Percentiles rank a stretch among this genome's conserved stretches.
These are phyloP conservation scores for Scomberomorus guttatus DNA, from an alignment of 2,797 vertebrate species.

Conservation along the genomic window DNA sequence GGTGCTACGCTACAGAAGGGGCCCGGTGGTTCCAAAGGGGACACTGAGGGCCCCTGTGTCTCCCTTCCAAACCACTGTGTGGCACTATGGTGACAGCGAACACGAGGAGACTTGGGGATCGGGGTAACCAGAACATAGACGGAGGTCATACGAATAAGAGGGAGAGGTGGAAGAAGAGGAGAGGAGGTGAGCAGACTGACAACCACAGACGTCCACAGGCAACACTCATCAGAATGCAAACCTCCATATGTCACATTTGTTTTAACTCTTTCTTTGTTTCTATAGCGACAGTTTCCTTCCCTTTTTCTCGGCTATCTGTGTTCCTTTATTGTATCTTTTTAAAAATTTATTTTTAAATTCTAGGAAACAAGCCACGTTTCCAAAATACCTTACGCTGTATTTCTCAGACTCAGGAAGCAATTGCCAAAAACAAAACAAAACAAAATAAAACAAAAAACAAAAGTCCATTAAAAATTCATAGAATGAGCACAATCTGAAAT, in stretches of 20 bases:
- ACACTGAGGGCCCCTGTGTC: constrained; percentile 86
- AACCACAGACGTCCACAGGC: constrained; percentile 82
- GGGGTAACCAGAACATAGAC: constrained; percentile 61
- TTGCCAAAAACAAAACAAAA: neutral
- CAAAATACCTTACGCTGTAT: neutral
- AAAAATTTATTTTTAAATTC: neutral
- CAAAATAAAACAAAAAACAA: no score
- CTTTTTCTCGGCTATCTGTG: neutral
- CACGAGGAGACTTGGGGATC: constrained; percentile 47
- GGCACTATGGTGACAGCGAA: constrained; percentile 67
- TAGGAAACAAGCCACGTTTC: constrained; percentile 3
- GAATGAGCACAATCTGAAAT: constrained; percentile 7
- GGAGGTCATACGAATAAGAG: constrained; percentile 70
- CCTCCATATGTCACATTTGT: constrained; percentile 63
- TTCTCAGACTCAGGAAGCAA: constrained; percentile 4
- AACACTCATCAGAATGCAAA: constrained; percentile 82
- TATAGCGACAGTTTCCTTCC: neutral
- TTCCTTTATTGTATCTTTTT: constrained; percentile 9
- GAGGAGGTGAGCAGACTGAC: constrained; percentile 77
- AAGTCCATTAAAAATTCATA: neutral
- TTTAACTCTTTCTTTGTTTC: constrained; percentile 24
- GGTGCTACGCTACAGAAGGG: constrained; percentile 53
- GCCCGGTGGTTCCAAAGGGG: constrained; percentile 84
- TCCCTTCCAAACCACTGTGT: constrained; percentile 85
- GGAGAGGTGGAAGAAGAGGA: constrained; percentile 77